Base-by-base conservation (phyloP, 1,140 invertebrate genomes). In the Oppia nitens region DNA sequence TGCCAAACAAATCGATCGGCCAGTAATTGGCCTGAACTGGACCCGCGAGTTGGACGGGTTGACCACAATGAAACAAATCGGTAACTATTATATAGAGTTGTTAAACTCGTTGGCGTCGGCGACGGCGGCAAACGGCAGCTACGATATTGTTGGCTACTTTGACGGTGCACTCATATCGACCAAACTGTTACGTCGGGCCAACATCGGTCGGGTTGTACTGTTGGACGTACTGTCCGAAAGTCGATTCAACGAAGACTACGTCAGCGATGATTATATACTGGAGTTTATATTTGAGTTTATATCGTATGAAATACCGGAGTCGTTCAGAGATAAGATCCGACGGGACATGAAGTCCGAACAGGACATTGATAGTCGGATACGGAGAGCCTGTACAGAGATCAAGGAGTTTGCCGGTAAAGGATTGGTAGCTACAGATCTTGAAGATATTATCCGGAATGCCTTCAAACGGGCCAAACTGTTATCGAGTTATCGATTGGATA, bases 91-190 rank as follows among this genome's bases (percentile, higher is more conserved):
- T 40, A 53, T 25, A 0, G 32, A 53, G 20, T 47, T 59, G 20
- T 9, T 61, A 4, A 23, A 21, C 2, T 20, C 45, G n/a, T n/a
- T n/a, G n/a, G n/a, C 52, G 24, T 24, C 21, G 59, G 26, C 40
- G 55, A 55, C 1, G 29, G 17, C 11, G n/a, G n/a, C n/a, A n/a
- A 1, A 11, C n/a, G 29, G 32, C 69, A 17, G 73, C 75, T 94
- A 91, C 74, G 79, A 79, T 24, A 70, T 98, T 49, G 77, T 84
- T 32, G 94, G 92, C 2, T 98, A 98, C 70, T 97, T 92, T 0
- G 97, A 87, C 71, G 94, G 94, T 52, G 83, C 85, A 9, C 80
- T 83, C 57, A 81, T 97, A 11, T 90, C 86, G 21, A 54, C 25
- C 6, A 54, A 54, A 45, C 47, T 54, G 9, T 26, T 26, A 40